Base-by-base conservation (phyloP, 2,888 invertebrate genomes). In the Noctua fimbriata region DNA sequence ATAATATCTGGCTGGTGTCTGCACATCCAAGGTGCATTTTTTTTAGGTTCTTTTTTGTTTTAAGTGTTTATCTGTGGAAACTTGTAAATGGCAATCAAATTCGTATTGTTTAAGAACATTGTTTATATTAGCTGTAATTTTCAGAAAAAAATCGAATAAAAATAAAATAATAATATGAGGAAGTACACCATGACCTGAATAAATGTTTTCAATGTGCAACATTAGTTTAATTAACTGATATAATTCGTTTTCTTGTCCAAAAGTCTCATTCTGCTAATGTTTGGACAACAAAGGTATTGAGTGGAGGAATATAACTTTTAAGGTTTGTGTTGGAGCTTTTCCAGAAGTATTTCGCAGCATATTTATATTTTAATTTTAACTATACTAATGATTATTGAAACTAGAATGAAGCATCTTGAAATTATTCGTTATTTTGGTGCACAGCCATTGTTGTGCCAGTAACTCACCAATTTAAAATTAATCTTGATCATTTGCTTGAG, bases 401-500 rank as follows among this genome's bases (percentile, higher is more conserved):
- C 3, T n/a, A 32, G 7, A 18, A n/a, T 32, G 21, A 16, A 55
- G 10, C 21, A 12, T 18, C 6, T 32, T 6, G 9, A 47, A 47
- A 14, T 32, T 49, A 1, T 9, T 41, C 16, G 16, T 9, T 49
- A n/a, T 21, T 41, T 41, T n/a, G 3, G 3, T 55, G 32, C n/a
- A 76, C 18, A 52, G 32, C 1, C 6, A n/a, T 36, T 28, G 18
- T 41, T 41, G n/a, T 66, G 36, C n/a, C 12, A 41, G 12, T 14
- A 89, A 94, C 97, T 95, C 94, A 99, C 99, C 97, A 99, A 96
- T 97, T 99, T 99, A 95, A 99, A 99, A 95, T 99, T 99, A 83
- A 99, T 99, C 97, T 99, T 99, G 72, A 99, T 99, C 99, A 99
- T 99, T 95, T 99, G 99, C 94, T 99, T 99, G 28, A 99, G 97